Evolutionary conservation across 2,888 invertebrate genomes (phyloP).

Genomic region (Noctua pronuba): DNA sequence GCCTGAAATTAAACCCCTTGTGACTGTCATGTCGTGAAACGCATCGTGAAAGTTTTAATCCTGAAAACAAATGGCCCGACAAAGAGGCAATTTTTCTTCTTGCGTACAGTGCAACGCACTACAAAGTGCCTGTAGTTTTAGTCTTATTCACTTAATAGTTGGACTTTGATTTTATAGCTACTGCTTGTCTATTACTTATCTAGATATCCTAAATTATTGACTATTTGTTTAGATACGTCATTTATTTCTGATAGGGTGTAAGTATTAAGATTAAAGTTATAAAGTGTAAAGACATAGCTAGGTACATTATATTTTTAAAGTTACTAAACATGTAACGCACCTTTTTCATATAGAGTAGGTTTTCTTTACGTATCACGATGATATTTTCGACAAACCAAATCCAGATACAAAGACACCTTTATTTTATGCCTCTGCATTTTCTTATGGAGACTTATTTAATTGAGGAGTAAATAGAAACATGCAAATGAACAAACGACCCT

Average conservation of each 20-base stretch:
- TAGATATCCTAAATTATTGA: background rate
- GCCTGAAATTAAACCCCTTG: background rate
- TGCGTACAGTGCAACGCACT: background rate
- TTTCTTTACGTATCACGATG: background rate
- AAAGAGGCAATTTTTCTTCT: background rate
- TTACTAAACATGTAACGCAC: background rate
- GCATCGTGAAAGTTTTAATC: constrained; percentile 27
- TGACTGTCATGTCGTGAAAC: background rate
- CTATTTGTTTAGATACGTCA: background rate
- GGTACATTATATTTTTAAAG: background rate
- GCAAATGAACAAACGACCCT: background rate
- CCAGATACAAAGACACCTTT: background rate
- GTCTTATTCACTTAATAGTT: background rate
- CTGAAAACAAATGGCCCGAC: background rate
- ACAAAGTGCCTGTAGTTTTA: background rate
- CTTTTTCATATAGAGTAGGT: background rate
- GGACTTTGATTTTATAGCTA: constrained; percentile 4
- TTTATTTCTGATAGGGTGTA: constrained; percentile 2
- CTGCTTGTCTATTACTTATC: background rate
- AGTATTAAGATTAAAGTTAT: constrained; percentile 3
- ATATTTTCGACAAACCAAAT: background rate
- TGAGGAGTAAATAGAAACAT: background rate
- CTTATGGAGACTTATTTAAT: background rate
- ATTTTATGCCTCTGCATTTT: background rate
- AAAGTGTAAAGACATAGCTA: background rate